Evolutionary conservation across 1,140 invertebrate genomes (phyloP).

Genomic region (Drosophila suzukii): DNA sequence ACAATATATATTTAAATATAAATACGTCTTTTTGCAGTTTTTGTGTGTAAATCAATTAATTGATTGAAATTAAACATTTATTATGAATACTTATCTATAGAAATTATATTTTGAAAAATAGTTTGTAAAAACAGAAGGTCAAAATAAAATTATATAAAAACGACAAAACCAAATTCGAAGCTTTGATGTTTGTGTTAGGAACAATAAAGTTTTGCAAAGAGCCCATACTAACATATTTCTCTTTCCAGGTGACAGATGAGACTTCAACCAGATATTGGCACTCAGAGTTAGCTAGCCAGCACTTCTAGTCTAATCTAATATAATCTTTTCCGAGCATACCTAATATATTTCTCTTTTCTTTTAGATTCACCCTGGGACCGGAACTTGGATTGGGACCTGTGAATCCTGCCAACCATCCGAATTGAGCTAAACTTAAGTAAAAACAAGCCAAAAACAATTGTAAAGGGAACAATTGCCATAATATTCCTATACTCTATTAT

Average conservation of each 20-base stretch:
- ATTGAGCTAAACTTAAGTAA: conserved; percentile 49
- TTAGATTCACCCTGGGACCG: conserved; percentile 18
- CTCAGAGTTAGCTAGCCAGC: neutral
- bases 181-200: conserved; percentile 9
- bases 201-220: conserved; percentile 1
- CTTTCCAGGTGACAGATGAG: conserved; percentile 55
- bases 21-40: conserved; percentile 38
- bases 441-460: conserved; percentile 37
- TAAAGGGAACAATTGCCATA: conserved; percentile 39
- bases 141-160: conserved; percentile 62
- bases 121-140: conserved; percentile 72
- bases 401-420: conserved; percentile 2
- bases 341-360: conserved; percentile 70
- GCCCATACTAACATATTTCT: conserved; percentile 60
- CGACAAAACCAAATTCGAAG: conserved; percentile 22
- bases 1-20: conserved; percentile 26
- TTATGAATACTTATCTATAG: conserved; percentile 65
- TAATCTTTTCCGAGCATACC: conserved; percentile 27
- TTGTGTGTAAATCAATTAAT: conserved; percentile 66
- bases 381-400: conserved; percentile 7
- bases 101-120: conserved; percentile 76
- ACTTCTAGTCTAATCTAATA: neutral
- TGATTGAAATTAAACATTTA: conserved; percentile 71
- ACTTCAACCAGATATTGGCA: neutral
- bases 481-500: conserved; percentile 31